Evolutionary conservation across 2,888 invertebrate genomes (phyloP).

Genomic region (Mongoloraphidia duomilia): DNA sequence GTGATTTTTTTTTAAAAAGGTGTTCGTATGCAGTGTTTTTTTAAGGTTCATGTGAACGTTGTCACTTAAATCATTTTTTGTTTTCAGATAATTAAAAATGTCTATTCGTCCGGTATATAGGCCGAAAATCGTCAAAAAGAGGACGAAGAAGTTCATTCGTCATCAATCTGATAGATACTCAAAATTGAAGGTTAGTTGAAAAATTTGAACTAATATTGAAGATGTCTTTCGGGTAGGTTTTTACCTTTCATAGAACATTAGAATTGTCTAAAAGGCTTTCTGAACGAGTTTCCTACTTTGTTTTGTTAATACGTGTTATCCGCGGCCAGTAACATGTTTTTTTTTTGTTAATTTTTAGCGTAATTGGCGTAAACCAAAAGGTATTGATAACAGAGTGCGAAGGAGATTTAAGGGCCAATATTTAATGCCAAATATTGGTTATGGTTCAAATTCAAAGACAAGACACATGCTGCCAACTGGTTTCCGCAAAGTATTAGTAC

Average conservation of each 20-base stretch:
- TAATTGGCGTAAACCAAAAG: conserved; percentile 99
- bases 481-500: conserved; percentile 88
- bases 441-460: conserved; percentile 88
- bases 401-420: conserved; percentile 98
- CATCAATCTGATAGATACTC: conserved; percentile 98
- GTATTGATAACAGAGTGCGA: conserved; percentile 99
- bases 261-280: conserved; percentile 8
- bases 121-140: conserved; percentile 88
- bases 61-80: background rate
- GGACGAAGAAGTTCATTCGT: conserved; percentile 94
- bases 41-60: too few species aligned
- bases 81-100: conserved; percentile 41
- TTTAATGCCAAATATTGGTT: conserved; percentile 98
- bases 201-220: conserved; percentile 2
- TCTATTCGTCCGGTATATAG: conserved; percentile 81
- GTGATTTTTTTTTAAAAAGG: too few species aligned
- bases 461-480: conserved; percentile 96
- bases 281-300: conserved; percentile 8
- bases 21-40: too few species aligned
- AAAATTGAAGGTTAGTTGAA: conserved; percentile 65
- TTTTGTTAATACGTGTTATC: conserved; percentile 5
- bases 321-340: conserved; percentile 2
- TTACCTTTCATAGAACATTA: too few species aligned
- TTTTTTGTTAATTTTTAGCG: conserved; percentile 38
- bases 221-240: background rate